Conservation (phyloP, 2,797 vertebrate genomes). For the Semotilus atromaculatus region DNA sequence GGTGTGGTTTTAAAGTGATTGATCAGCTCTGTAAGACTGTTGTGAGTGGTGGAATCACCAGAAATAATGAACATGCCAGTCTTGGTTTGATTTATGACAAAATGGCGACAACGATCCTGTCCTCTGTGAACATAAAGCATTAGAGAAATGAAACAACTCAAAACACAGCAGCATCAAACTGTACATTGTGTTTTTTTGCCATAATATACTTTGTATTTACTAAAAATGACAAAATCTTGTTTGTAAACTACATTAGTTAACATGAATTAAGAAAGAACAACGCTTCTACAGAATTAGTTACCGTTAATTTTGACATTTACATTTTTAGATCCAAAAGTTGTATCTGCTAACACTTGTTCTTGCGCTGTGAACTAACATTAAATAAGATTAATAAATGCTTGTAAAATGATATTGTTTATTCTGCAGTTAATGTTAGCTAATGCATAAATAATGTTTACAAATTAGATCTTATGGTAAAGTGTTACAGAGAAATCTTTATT, state of each 20-base stretch:
- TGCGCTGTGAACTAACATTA: not conserved
- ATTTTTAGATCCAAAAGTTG: not conserved
- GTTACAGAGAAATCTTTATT: not conserved
- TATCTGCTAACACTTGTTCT: not conserved
- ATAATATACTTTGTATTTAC: not conserved
- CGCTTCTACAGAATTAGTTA: not conserved
- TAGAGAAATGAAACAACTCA: not conserved
- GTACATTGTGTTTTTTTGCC: too few species aligned
- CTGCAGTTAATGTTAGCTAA: not conserved
- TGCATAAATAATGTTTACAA: not conserved
- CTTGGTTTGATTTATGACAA: constrained; percentile 80
- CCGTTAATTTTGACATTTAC: not conserved
- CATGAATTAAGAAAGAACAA: not conserved
- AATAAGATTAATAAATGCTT: not conserved
- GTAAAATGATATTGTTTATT: not conserved
- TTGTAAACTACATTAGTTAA: not conserved
- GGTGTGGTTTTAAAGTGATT: constrained; percentile 75
- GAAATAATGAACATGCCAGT: constrained; percentile 74
- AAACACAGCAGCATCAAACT: not conserved
- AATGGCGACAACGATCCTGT: constrained; percentile 82
- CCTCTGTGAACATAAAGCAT: constrained; percentile 73
- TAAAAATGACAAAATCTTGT: not conserved
- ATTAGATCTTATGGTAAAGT: not conserved
- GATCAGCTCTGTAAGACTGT: constrained; percentile 77
- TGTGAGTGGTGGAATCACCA: constrained; percentile 75